These are phyloP conservation scores for Peromyscus aztecus DNA, from an alignment of 2,797 vertebrate genomes.

Conservation along the genomic window DNA sequence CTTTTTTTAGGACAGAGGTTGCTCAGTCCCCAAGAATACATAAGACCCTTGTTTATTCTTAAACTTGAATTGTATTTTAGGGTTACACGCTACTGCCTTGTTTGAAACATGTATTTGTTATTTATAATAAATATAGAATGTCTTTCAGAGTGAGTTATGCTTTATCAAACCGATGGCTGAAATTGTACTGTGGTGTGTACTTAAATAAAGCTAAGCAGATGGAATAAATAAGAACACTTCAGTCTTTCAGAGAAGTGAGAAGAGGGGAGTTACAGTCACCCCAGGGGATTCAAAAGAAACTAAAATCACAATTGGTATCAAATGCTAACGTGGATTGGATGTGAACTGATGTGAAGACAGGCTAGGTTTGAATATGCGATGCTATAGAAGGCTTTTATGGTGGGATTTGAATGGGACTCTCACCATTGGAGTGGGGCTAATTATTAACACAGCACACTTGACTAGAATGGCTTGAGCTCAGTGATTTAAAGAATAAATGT, in stretches of 20 bases:
- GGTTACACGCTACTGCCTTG: background rate
- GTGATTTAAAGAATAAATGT: background rate
- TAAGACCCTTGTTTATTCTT: background rate
- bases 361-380: background rate
- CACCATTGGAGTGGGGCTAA: background rate
- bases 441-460: background rate
- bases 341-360: background rate
- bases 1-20: background rate
- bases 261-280: background rate
- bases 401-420: background rate
- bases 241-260: background rate
- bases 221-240: constrained; percentile 4
- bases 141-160: background rate
- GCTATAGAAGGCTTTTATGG: background rate
- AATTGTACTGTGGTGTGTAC: background rate
- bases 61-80: constrained; percentile 36
- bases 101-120: background rate
- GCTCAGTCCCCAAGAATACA: background rate
- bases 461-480: background rate
- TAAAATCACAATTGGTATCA: background rate
- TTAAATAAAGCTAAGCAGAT: constrained; percentile 4
- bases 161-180: constrained; percentile 14
- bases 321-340: background rate
- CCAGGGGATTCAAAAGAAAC: background rate
- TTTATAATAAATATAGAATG: constrained; percentile 20